Base-by-base conservation (phyloP, 1,140 invertebrate genomes). In the Whitmania pigra region DNA sequence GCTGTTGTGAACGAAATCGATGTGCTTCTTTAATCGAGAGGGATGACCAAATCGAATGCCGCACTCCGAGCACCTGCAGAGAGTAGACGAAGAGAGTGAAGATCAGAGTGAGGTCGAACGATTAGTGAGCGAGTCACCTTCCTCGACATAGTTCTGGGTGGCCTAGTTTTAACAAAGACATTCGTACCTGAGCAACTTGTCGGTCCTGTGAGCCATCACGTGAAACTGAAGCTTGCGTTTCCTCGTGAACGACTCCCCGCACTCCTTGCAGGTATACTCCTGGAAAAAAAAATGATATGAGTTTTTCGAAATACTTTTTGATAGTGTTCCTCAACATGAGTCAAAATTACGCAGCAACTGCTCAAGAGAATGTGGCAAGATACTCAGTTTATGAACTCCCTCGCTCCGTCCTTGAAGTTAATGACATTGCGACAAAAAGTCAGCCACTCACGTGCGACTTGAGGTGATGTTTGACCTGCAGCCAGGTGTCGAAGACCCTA, bases 191-290 rank as follows among this genome's bases (percentile, higher is more conserved):
- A 49, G 43, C 43, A 49, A 49, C 43, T 49, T 49, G 57, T 63
- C 29, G 57, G 22, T 63, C 57, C 29, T 63, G 57, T 63, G 57
- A 31, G 57, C 29, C 57, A 63, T 22, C 11, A 25, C 57, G 57
- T 63, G 57, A 18, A 63, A 63, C 20, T 63, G 57, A 25, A 63
- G 57, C 22, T 63, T 22, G 57, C 57, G 57, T 31, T 63, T 63
- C 22, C 57, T 22, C 11, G 57, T 63, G 57, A 25, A 63, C 22
- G 57, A 63, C 22, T 25, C 57, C 29, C 57, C 57, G 57, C 57
- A 63, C 57, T 63, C 57, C 11, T 63, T 15, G 20, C 57, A 63
- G 22, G 57, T 63, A 18, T 63, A 63, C 20, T 63, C 57, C 57
- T 63, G 29, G 57, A 25, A n/a, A 31, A 63, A 31, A 49, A 17